Base-by-base conservation (phyloP, 2,113 vertebrate genomes). In the Pelusios castaneus region DNA sequence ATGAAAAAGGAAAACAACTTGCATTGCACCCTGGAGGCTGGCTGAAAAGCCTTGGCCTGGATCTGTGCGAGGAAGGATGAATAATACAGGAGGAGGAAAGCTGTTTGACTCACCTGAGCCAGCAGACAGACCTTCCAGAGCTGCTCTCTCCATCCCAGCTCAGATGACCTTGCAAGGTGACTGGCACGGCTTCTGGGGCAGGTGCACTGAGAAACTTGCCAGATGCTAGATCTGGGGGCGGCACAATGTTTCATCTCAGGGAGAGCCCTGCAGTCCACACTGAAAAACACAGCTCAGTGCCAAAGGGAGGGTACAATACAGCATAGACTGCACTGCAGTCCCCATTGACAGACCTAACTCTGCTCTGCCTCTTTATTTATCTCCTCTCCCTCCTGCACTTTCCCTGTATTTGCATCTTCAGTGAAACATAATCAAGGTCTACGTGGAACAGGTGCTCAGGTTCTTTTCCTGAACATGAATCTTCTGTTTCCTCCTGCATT, bases 161-260 rank as follows among this genome's bases (percentile, higher is more conserved):
- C 83, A 56, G 54, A 29, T 45, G 9, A 85, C 84, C 2, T 9
- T n/a, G 51, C 22, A 21, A 83, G 77, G 78, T 63, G 67, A 52
- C 79, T 1, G 2, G n/a, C 17, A 12, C 56, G 80, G 3, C 10
- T 45, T 11, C 67, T 79, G 5, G n/a, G n/a, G 3, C 38, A 31
- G 56, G n/a, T 47, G 56, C 73, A 84, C 31, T 31, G 29, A 38
- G 34, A 38, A 21, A 58, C 31, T n/a, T n/a, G 38, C 34, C 63
- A 27, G 56, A 29, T n/a, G 31, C 12, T 34, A n/a, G 10, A 52
- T 29, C 16, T 56, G 54, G 60, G 8, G 45, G 45, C 29, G 38
- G 13, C 45, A 51, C 27, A 55, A 21, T 10, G 5, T 6, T 82
- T 52, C 10, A 43, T 0, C 19, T 87, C 2, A 0, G 11, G 17